Base-by-base conservation (phyloP, 2,113 vertebrate species). In the Chaetura pelagica region DNA sequence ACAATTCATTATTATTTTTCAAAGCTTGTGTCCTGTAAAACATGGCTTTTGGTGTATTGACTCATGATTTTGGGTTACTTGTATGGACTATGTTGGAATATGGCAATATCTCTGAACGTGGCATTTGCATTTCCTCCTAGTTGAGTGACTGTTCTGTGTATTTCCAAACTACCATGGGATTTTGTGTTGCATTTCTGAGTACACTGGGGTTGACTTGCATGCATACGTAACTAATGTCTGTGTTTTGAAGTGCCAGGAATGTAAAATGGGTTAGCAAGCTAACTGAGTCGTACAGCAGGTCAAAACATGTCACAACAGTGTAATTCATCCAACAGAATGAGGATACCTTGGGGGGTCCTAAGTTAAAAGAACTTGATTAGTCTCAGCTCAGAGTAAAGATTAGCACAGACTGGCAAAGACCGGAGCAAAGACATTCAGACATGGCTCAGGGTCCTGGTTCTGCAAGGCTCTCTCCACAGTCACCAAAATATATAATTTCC, bases 191-290 rank as follows among this genome's bases (percentile, higher is more conserved):
- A 57, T 88, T 91, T 94, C 69, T 92, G 89, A 84, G 73, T 78
- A 84, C 62, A 10, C 1, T 78, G 61, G 57, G 81, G 77, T 48
- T 94, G 84, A 71, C 74, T 93, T 3, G 0, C 84, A 34, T 51
- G 77, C 83, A 92, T 90, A 78, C 91, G 79, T 94, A 95, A 90
- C 84, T 94, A 91, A 84, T 77, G 72, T 58, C 84, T 94, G 66
- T 75, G 72, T 96, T 89, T 84, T 94, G 84, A 95, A 89, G 91
- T 92, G 84, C 93, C 77, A 82, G 74, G 83, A 86, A 89, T 74
- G 87, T 94, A 14, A 67, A 95, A 93, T 34, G 66, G 68, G 89
- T 64, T 87, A 84, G 94, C 72, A 87, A 78, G 84, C 85, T 69
- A 63, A 63, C 84, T 30, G 61, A 91, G 82, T n/a, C 0, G 27